Percentiles rank a stretch among this genome's conserved stretches.
Evolutionary conservation across 2,113 vertebrate genomes (phyloP).

Genomic region (Anolis sagrei): DNA sequence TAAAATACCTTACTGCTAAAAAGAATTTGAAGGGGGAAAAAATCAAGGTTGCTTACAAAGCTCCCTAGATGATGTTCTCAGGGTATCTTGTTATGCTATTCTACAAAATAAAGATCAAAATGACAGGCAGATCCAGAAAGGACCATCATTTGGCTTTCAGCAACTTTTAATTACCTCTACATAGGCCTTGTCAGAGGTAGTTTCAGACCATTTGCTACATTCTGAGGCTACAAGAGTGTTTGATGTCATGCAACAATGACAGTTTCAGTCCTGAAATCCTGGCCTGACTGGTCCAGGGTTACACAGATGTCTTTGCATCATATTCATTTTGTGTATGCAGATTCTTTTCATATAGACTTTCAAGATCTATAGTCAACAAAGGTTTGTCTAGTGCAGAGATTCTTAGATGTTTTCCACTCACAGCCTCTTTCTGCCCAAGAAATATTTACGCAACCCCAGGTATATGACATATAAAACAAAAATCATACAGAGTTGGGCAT

Average conservation of each 20-base stretch:
- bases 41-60: not conserved
- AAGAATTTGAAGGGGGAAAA: not conserved
- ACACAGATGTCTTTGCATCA: not conserved
- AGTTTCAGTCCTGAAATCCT: not conserved
- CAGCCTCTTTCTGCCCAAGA: no score
- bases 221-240: not conserved
- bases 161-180: not conserved
- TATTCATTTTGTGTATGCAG: not conserved
- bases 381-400: not conserved
- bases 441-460: no score
- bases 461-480: no score
- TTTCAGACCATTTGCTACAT: not conserved
- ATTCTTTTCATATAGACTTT: not conserved
- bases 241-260: not conserved
- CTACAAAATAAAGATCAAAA: conserved; percentile 18
- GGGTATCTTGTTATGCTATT: conserved; percentile 9
- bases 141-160: conserved; percentile 1
- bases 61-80: not conserved
- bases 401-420: no score
- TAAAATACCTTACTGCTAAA: not conserved
- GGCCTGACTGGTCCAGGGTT: not conserved
- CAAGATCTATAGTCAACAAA: not conserved
- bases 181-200: not conserved
- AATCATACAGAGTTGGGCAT: no score
- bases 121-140: not conserved